Conservation (phyloP, 2,797 vertebrate species). For the Okamejei kenojei region DNA sequence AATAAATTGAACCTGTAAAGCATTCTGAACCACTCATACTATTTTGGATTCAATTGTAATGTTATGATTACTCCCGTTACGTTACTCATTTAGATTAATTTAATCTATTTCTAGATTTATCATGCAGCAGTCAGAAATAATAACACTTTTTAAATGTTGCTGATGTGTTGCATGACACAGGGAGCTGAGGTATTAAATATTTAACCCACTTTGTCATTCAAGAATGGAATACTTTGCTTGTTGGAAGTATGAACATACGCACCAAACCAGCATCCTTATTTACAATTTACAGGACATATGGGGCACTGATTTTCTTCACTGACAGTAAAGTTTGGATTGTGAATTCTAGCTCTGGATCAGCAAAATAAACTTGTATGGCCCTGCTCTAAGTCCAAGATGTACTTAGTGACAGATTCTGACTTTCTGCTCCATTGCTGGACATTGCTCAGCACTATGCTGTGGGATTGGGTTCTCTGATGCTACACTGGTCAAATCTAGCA, state of each 20-base stretch:
- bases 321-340: not conserved
- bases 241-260: not conserved
- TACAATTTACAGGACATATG: not conserved
- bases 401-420: no score
- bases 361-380: no score
- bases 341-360: not conserved
- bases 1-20: conserved; percentile 27
- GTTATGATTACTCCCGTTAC: not conserved
- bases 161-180: not conserved
- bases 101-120: conserved; percentile 3
- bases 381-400: no score
- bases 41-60: not conserved
- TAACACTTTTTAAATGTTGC: conserved; percentile 16
- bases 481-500: no score
- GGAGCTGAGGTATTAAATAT: not conserved
- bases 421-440: no score
- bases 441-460: no score
- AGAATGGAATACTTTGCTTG: not conserved
- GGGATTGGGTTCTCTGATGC: no score
- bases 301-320: not conserved
- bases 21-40: not conserved
- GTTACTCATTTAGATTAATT: not conserved
- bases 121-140: not conserved
- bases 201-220: not conserved
- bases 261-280: not conserved